Base-by-base conservation (phyloP, 2,888 invertebrate species). In the Harpalus rubripes region DNA sequence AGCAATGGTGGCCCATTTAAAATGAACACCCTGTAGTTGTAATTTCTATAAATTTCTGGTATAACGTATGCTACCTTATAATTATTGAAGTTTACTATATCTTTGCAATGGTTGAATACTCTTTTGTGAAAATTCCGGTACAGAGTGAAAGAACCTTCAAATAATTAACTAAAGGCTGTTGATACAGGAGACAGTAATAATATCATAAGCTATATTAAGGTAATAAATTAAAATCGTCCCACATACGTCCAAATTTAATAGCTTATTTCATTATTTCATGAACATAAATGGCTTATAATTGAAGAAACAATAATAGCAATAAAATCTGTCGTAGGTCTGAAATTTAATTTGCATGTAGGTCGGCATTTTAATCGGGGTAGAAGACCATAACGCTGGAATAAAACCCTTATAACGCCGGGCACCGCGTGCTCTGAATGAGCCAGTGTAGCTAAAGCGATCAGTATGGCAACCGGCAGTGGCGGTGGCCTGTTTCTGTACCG, bases 311-410 rank as follows among this genome's bases (percentile, higher is more conserved):
- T 78, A 78, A 78, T 58, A 78, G 78, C 18, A 78, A 58, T 78
- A 58, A 58, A 78, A 58, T 78, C 26, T 78, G 78, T 58, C 56
- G 32, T 58, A 26, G 78, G 58, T 32, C 56, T 78, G 22, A 78
- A 78, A 78, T 78, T 58, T 58, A 78, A 78, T 78, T 78, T 78
- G n/a, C 78, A 78, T 78, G 78, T 78, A 58, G 78, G 58, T 78
- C 32, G 78, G 56, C 56, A 56, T 56, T 78, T 58, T 78, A 78
- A 78, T 78, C 78, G 78, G 78, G 78, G 78, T 78, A 22, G 78
- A 56, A 74, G 26, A 78, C 78, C 78, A 78, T 56, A 78, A 78
- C 78, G 78, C 58, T 78, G 56, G 22, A 78, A 78, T 78, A 78
- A 78, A 78, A 78, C 58, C 58, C 78, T 78, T 74, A 74, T 74